These are phyloP conservation scores for Alviniconcha strummeri DNA, from an alignment of 2,888 invertebrate species.

Conservation along the genomic window DNA sequence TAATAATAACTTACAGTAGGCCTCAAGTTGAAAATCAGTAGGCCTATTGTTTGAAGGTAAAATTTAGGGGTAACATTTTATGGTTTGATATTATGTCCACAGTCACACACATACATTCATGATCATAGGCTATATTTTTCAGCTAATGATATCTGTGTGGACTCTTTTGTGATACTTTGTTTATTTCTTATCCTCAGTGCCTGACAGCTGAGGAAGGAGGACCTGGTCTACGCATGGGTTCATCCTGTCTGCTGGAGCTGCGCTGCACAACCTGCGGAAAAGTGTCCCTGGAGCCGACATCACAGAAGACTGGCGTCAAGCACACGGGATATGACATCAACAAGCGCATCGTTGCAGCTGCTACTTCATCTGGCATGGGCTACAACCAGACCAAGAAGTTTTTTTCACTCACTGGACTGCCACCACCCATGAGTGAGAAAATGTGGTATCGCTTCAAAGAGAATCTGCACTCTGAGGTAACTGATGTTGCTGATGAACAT, in stretches of 20 bases:
- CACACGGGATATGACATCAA: constrained; percentile 20
- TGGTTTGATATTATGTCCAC: too few species aligned
- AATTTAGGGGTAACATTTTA: too few species aligned
- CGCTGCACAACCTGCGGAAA: constrained; percentile 6
- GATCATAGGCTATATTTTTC: too few species aligned
- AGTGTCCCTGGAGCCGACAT: background rate
- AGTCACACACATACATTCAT: too few species aligned
- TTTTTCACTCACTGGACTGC: background rate
- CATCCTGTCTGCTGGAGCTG: constrained; percentile 1
- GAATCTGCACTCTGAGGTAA: too few species aligned
- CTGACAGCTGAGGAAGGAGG: constrained; percentile 15
- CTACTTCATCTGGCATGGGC: background rate
- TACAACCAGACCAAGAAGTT: background rate
- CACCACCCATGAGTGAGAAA: background rate
- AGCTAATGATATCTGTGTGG: too few species aligned
- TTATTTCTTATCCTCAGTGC: background rate
- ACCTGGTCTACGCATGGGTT: background rate
- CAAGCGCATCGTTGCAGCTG: background rate
- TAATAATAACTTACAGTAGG: too few species aligned
- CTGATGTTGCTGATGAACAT: too few species aligned
- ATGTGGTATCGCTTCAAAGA: too few species aligned
- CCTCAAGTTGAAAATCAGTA: too few species aligned
- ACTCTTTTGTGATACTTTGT: too few species aligned
- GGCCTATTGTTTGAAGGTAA: too few species aligned
- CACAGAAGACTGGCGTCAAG: background rate